A percentile compares a stretch with the other conserved stretches of the same genome.
These are phyloP conservation scores for Tringa solitaria DNA, from an alignment of 2,113 vertebrate species.

Conservation along the genomic window DNA sequence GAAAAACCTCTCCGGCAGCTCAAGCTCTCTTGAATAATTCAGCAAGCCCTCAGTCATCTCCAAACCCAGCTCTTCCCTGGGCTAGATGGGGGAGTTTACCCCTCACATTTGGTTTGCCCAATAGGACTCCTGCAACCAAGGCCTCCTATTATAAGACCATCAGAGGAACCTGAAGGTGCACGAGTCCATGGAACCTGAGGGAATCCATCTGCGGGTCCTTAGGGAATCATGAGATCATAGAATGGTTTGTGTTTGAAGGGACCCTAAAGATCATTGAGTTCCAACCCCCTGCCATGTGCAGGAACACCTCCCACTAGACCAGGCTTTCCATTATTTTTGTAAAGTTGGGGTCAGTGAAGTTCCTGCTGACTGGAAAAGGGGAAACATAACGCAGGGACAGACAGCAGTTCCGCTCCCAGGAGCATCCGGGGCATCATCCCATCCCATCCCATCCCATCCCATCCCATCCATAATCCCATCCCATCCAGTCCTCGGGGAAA, in stretches of 20 bases:
- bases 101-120: no score
- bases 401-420: not conserved
- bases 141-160: no score
- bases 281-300: no score
- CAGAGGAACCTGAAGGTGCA: no score
- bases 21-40: not conserved
- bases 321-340: not conserved
- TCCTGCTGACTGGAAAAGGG: not conserved
- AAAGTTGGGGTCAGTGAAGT: not conserved
- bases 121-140: no score
- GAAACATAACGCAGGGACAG: not conserved
- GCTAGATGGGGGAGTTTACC: not conserved
- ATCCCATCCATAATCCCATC: not conserved
- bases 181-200: no score
- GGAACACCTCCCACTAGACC: no score
- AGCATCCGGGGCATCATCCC: not conserved
- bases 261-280: no score
- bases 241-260: no score
- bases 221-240: not conserved
- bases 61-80: not conserved
- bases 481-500: fast-evolving
- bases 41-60: not conserved
- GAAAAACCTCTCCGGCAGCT: not conserved
- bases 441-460: no score
- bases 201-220: not conserved